These are phyloP conservation scores for Nematolebias whitei DNA, from an alignment of 2,113 vertebrate genomes.

Conservation along the genomic window DNA sequence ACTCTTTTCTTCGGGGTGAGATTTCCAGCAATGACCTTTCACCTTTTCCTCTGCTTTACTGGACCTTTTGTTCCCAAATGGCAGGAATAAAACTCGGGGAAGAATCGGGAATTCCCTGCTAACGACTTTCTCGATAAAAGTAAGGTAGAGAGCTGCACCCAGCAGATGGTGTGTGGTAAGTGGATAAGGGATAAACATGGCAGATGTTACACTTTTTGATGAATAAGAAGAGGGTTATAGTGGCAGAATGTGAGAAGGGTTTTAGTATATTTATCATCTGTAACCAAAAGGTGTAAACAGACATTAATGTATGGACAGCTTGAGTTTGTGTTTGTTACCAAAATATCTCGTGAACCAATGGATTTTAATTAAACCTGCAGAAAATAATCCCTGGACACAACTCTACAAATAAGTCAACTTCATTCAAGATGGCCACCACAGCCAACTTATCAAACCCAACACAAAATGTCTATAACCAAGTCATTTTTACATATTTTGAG, in stretches of 20 bases:
- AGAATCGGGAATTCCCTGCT: conserved; percentile 61
- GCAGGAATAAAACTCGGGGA: conserved; percentile 41
- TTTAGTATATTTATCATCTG: too few relatives aligned
- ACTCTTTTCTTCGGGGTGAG: conserved; percentile 18
- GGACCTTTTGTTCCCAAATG: conserved; percentile 34
- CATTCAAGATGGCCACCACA: too few relatives aligned
- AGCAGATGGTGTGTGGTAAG: conserved; percentile 74
- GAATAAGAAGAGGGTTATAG: conserved; percentile 38
- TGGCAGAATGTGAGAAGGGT: background rate
- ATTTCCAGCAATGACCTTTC: conserved; percentile 8
- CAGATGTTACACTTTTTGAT: conserved; percentile 51
- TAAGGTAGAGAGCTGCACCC: conserved; percentile 57
- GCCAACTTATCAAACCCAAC: too few relatives aligned
- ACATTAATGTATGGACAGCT: background rate
- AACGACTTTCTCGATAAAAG: conserved; percentile 70
- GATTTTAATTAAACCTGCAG: too few relatives aligned
- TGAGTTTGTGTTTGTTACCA: too few relatives aligned
- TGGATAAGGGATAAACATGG: conserved; percentile 56
- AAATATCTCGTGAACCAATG: too few relatives aligned
- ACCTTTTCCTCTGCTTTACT: conserved; percentile 12
- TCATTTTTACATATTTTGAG: too few relatives aligned
- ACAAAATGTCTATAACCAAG: too few relatives aligned
- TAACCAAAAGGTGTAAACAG: background rate
- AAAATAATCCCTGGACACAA: too few relatives aligned
- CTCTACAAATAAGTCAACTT: too few relatives aligned